Evolutionary conservation across 2,797 vertebrate genomes (phyloP).

Genomic region (Lindbergichthys nudifrons): DNA sequence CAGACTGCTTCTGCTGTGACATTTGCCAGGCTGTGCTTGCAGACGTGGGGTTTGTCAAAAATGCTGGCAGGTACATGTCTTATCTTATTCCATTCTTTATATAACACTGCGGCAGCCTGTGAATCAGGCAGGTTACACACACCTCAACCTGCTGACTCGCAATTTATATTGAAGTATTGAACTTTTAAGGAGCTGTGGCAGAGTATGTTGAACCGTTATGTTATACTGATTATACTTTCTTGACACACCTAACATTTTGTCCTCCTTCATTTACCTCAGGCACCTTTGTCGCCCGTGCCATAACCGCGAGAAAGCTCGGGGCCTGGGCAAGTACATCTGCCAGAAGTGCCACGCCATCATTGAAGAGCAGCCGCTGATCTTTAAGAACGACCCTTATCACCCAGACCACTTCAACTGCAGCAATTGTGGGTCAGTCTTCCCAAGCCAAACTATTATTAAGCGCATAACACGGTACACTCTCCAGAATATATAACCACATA

Average conservation of each 20-base stretch:
- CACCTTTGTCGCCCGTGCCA: constrained; percentile 97
- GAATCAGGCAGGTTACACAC: constrained; percentile 40
- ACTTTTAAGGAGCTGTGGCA: constrained; percentile 35
- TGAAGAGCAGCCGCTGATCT: constrained; percentile 95
- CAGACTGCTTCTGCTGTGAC: constrained; percentile 97
- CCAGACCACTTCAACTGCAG: constrained; percentile 99
- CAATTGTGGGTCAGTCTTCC: constrained; percentile 91
- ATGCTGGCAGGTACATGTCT: constrained; percentile 92
- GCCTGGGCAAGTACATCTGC: constrained; percentile 91
- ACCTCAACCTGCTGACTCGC: constrained; percentile 31
- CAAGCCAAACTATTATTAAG: not conserved
- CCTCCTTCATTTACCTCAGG: constrained; percentile 73
- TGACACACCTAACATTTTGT: constrained; percentile 3
- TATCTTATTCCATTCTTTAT: constrained; percentile 45
- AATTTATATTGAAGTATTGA: constrained; percentile 35
- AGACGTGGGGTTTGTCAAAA: constrained; percentile 99
- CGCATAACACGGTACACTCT: not conserved
- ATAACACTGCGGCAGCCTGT: constrained; percentile 48
- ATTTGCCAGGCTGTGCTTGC: constrained; percentile 94
- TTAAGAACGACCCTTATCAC: constrained; percentile 98
- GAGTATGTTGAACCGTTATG: constrained; percentile 23
- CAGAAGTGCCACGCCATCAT: constrained; percentile 99
- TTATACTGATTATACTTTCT: not conserved
- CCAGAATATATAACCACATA: not conserved
- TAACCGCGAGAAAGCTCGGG: constrained; percentile 95